A percentile compares a stretch with the other conserved stretches of the same genome.
Evolutionary conservation across 2,113 vertebrate species (phyloP).

Genomic region (Gallinago jamesoni): DNA sequence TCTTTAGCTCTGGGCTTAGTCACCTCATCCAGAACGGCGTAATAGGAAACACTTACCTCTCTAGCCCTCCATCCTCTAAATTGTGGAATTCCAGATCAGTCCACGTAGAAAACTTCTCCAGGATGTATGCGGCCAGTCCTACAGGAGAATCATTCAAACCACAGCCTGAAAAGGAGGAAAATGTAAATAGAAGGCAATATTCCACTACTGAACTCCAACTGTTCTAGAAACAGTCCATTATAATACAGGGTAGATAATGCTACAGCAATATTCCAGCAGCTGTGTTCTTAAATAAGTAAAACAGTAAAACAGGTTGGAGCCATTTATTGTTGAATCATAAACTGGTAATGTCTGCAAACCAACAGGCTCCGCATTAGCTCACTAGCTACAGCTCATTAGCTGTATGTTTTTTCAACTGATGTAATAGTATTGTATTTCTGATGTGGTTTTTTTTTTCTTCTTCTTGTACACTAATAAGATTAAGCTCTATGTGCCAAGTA

Average conservation of each 20-base stretch:
- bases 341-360: not conserved
- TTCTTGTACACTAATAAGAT: conserved; percentile 2
- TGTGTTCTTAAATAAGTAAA: not conserved
- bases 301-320: not conserved
- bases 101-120: conserved; percentile 82
- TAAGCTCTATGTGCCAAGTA: conserved; percentile 30
- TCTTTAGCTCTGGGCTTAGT: not conserved
- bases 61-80: conserved; percentile 78
- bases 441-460: not conserved
- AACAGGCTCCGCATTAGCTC: not conserved
- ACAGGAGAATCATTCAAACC: conserved; percentile 78
- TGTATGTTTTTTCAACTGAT: not conserved
- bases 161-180: conserved; percentile 60
- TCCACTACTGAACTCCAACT: not conserved
- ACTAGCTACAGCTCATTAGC: too few species aligned
- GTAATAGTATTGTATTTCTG: conserved; percentile 21
- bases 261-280: not conserved
- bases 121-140: conserved; percentile 79
- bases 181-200: not conserved
- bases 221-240: not conserved
- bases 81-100: conserved; percentile 62
- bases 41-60: conserved; percentile 51
- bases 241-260: not conserved
- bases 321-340: not conserved
- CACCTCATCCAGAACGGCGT: not conserved